Base-by-base conservation (phyloP, 1,140 invertebrate genomes). In the Lasaia peninsularis region DNA sequence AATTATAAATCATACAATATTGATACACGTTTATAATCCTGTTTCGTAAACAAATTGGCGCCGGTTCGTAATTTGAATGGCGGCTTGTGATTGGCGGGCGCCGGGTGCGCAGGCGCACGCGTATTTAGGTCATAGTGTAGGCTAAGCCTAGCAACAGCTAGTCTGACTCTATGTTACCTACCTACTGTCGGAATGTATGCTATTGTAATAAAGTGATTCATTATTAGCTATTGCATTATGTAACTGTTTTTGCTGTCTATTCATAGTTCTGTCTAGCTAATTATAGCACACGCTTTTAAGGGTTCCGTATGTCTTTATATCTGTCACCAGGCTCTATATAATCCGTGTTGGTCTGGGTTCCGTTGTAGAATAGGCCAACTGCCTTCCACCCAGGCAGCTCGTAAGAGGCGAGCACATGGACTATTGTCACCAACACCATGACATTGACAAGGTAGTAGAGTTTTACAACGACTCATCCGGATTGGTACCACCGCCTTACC, bases 61-160 rank as follows among this genome's bases (percentile, higher is more conserved):
- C 84, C 84, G 75, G 73, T 61, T 67, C 60, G 60, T 69, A 78
- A 78, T 80, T 78, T 74, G 72, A 80, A 83, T 77, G 70, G 75
- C 69, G 76, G 60, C 59, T 18, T 77, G 59, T 80, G 79, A 83
- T 84, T 83, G 81, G 79, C 75, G 76, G 73, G 71, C 73, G 78
- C 80, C 79, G 78, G 75, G 65, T 79, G 80, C 73, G 79, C 81
- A 70, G 78, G 75, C 78, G 77, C 73, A 66, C 59, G 52, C 55
- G 67, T 74, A 87, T 85, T 79, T 87, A 76, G 84, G 84, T 84
- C 84, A 75, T 63, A 66, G 79, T 78, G 84, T 86, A 75, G 82
- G 84, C 70, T 69, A 76, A 73, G 73, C 73, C 74, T 78, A 77
- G 74, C 61, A 71, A 78, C 69, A 63, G 58, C 64, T 65, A 18